Percentiles rank a stretch among this genome's conserved stretches.
Conservation (phyloP, 2,888 invertebrate species). For the Labia minor region DNA sequence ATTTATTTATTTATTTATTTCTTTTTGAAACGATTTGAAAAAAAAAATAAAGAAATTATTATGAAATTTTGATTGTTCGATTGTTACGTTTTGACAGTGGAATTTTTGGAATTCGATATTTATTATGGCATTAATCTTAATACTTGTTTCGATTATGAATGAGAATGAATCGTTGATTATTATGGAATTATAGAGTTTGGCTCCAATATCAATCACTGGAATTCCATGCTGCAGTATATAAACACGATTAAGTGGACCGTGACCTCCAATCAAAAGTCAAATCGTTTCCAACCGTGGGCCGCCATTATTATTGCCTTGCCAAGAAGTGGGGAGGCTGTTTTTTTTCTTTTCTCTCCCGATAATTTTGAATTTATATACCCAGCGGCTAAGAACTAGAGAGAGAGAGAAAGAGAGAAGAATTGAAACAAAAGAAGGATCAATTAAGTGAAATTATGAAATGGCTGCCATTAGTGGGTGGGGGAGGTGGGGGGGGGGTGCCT, state of each 20-base stretch:
- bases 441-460: too few species aligned
- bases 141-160: background rate
- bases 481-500: too few species aligned
- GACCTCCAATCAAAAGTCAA: background rate
- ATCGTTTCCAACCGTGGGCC: background rate
- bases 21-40: too few species aligned
- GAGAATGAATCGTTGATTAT: background rate
- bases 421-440: too few species aligned
- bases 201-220: background rate
- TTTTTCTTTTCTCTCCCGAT: too few species aligned
- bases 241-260: background rate
- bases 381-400: too few species aligned
- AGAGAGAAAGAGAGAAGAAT: background rate
- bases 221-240: background rate
- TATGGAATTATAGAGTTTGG: background rate
- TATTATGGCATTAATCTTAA: slow-evolving; percentile 5
- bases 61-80: too few species aligned
- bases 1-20: too few species aligned
- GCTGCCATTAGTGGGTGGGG: too few species aligned
- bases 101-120: background rate
- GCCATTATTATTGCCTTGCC: background rate
- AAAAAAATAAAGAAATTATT: too few species aligned
- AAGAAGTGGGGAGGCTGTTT: background rate
- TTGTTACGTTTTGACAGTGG: background rate
- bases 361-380: background rate